These are phyloP conservation scores for Oligia fasciuncula DNA, from an alignment of 2,888 invertebrate species.

Conservation along the genomic window DNA sequence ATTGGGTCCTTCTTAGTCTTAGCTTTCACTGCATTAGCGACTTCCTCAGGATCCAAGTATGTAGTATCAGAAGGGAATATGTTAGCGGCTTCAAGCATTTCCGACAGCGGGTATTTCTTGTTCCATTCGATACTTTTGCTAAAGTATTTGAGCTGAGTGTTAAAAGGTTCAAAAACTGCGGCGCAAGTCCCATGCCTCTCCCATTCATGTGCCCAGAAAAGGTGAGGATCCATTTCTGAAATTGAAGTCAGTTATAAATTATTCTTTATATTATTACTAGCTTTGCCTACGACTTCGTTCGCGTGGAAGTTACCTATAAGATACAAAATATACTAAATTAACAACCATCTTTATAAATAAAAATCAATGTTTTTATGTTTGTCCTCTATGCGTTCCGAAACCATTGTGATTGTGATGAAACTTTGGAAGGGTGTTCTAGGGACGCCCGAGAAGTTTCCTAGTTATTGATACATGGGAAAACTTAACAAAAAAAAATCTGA, in stretches of 20 bases:
- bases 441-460: no score
- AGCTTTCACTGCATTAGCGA: constrained; percentile 11
- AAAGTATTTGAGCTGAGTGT: constrained; percentile 23
- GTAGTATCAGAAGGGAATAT: constrained; percentile 14
- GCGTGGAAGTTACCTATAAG: no score
- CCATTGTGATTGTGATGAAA: no score
- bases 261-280: background rate
- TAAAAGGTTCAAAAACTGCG: constrained; percentile 2
- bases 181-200: constrained; percentile 17
- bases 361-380: no score
- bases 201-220: constrained; percentile 12
- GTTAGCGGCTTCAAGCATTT: constrained; percentile 20
- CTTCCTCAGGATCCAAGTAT: constrained; percentile 6
- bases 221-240: background rate
- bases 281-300: no score
- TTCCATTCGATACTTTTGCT: constrained; percentile 29
- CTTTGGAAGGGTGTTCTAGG: no score
- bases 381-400: no score
- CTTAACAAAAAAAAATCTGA: no score
- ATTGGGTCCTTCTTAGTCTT: constrained; percentile 14
- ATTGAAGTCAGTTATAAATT: background rate
- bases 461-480: no score
- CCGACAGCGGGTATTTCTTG: background rate
- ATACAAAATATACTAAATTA: no score
- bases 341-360: no score